These are phyloP conservation scores for Pogonomyrmex barbatus DNA, from an alignment of 1,140 invertebrate species.

Conservation along the genomic window DNA sequence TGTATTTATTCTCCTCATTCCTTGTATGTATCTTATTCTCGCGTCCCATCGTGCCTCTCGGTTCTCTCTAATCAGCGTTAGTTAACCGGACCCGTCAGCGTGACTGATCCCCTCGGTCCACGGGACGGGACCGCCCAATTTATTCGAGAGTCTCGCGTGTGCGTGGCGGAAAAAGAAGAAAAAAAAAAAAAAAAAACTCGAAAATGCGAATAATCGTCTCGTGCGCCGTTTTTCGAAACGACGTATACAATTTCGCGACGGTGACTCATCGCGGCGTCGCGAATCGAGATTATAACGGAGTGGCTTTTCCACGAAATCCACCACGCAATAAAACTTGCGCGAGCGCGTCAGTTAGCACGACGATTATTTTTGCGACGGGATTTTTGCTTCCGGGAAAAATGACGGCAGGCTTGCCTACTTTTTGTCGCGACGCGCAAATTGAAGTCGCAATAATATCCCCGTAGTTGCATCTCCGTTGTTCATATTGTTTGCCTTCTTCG, in stretches of 20 bases:
- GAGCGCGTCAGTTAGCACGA: constrained; percentile 57
- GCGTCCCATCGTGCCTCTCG: background rate
- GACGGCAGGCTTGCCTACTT: constrained; percentile 24
- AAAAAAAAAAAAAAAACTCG: background rate
- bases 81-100: constrained; percentile 5
- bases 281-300: constrained; percentile 67
- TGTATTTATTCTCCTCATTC: constrained; percentile 20
- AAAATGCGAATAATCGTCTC: background rate
- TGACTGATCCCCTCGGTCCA: background rate
- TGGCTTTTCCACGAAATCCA: constrained; percentile 70
- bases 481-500: constrained; percentile 4
- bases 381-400: constrained; percentile 71
- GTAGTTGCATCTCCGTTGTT: constrained; percentile 6
- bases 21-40: constrained; percentile 43
- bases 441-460: constrained; percentile 42
- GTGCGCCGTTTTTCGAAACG: constrained; percentile 6
- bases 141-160: background rate
- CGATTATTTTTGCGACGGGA: constrained; percentile 68
- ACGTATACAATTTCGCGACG: constrained; percentile 21
- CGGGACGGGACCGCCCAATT: constrained; percentile 22
- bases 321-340: constrained; percentile 63
- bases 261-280: constrained; percentile 68
- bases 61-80: constrained; percentile 38
- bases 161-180: no score
- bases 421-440: constrained; percentile 59